Evolutionary conservation across 2,888 invertebrate species (phyloP), one percentile per base, ranked within the genome.

Genomic region (Trisateles emortualis): DNA sequence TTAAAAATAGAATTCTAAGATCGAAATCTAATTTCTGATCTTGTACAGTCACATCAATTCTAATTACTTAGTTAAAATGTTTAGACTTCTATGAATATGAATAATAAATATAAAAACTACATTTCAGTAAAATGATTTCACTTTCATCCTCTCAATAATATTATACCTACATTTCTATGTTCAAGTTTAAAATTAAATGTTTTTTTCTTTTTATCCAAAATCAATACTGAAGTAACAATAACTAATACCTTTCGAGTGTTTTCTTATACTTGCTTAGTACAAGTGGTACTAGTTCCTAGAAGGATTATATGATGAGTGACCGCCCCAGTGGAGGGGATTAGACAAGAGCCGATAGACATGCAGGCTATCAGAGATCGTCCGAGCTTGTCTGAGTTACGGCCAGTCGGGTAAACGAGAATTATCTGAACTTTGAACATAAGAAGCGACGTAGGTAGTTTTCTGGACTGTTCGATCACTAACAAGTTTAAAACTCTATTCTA

Each of bases 321-420:
- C 41, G 4, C 22, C 11, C 42, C 36, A 47, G 24, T 63, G 42
- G 50, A 46, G 16, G 51, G 55, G 71, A 66, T 68, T 67, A 70
- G 57, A 55, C 32, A 10, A 38, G 40, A 52, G 13, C 51, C 53
- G 59, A 70, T 68, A 57, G 55, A 63, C 53, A 70, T 70, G 59
- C 53, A 59, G 63, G 71, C 52, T 30, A 52, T 59, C 42, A 30
- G 16, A 26, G 17, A 16, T 35, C 29, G 19, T 11, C 33, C 35
- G 13, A 26, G 29, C 48, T 42, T 32, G 35, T 19, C 3, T 35
- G 35, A 40, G 32, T 33, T 26, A 35, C 33, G 26, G 26, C 26
- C 32, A 16, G 26, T 26, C 16, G 41, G 6, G 16, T 30, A 16
- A 33, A 35, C 26, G 36, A 16, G 43, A 33, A 50, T 48, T 22